phyloP scores from a whole-genome alignment of 2,797 vertebrate species.

The Dryobates pubescens region DNA sequence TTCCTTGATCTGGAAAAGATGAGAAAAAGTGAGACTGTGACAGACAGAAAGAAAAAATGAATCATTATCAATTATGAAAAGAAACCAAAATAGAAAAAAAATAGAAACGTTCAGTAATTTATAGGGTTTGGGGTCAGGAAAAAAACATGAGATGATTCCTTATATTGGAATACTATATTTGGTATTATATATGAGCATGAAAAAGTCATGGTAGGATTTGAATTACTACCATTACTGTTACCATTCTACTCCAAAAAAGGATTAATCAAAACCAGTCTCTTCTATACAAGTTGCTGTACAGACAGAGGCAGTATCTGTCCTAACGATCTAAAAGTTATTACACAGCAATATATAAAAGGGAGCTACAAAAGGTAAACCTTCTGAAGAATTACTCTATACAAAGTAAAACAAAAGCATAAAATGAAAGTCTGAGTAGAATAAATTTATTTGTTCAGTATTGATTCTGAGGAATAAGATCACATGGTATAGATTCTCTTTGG shows the following conservation, averaged over 20 bases:
- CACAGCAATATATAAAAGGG: not conserved
- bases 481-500: not conserved
- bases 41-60: not conserved
- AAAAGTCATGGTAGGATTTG: not conserved
- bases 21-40: not conserved
- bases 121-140: not conserved
- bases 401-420: too few species aligned
- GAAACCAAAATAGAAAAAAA: not conserved
- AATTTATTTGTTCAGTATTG: not conserved
- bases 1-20: conserved; percentile 87
- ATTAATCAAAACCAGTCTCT: not conserved
- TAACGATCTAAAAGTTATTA: not conserved
- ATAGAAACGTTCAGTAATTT: not conserved
- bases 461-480: not conserved
- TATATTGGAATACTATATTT: not conserved
- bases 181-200: not conserved
- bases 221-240: not conserved
- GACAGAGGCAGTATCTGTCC: not conserved
- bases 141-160: not conserved
- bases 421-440: not conserved
- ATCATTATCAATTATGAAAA: not conserved
- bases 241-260: not conserved
- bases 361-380: not conserved
- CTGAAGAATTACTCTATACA: too few species aligned
- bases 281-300: not conserved